These are phyloP conservation scores for Manacus vitellinus DNA, from an alignment of 2,113 vertebrate species.

Conservation along the genomic window DNA sequence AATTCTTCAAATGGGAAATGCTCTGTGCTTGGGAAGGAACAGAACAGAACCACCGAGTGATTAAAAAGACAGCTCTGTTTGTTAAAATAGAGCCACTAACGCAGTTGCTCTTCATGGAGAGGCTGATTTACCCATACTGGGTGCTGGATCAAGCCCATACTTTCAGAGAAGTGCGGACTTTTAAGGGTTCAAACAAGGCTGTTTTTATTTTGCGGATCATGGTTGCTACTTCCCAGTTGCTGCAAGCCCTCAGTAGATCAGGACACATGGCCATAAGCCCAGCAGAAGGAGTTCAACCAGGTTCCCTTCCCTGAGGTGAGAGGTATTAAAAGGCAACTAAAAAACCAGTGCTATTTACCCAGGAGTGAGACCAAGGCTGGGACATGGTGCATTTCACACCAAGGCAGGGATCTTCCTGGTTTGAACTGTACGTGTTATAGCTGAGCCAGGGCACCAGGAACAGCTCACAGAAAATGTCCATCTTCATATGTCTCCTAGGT, in stretches of 20 bases:
- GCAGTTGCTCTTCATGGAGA: neutral
- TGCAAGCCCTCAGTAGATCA: neutral
- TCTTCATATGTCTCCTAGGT: fast-evolving
- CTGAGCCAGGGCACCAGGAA: neutral
- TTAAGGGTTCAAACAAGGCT: neutral
- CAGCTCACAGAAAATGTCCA: neutral
- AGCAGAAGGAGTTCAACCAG: neutral
- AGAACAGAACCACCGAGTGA: neutral
- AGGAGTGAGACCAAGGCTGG: neutral
- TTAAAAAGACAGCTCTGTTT: slow-evolving; percentile 23
- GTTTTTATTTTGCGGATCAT: neutral
- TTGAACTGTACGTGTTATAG: neutral
- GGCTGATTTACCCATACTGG: neutral
- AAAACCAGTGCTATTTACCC: neutral
- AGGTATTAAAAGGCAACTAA: neutral
- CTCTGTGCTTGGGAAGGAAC: slow-evolving; percentile 25
- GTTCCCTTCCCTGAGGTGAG: neutral
- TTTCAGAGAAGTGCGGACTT: neutral
- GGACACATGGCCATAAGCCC: fast-evolving
- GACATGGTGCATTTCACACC: neutral
- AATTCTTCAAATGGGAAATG: slow-evolving; percentile 63
- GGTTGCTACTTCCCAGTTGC: fast-evolving
- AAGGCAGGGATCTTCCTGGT: fast-evolving
- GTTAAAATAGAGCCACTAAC: neutral
- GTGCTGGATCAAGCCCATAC: neutral